Evolutionary conservation across 2,113 vertebrate genomes (phyloP), one percentile per base, ranked within the genome.

Genomic region (Elaphurus davidianus): DNA sequence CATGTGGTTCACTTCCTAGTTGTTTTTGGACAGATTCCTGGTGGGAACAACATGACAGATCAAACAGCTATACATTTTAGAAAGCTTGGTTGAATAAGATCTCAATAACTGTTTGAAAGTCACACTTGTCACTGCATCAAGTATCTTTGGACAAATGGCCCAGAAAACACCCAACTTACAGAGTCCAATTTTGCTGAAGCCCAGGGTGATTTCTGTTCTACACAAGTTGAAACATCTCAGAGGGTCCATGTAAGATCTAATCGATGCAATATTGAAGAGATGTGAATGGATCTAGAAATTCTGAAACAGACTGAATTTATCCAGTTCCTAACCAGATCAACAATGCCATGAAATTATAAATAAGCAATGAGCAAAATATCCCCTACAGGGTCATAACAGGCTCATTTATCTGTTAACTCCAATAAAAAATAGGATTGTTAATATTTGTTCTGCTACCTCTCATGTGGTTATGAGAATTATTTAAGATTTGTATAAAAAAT

Each of bases 21-120:
- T 40, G 9, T 79, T 94, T 33, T 93, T 90, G 14, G 17, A 92
- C 45, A 87, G 78, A 98, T 87, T 95, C 52, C 60, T 94, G 81
- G 82, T 78, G 43, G 57, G 43, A 94, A 47, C 16, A 94, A 47
- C 16, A 27, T 71, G 59, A 84, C 6, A 74, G 19, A 87, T 19
- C 33, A 78, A 54, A 92, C 4, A 96, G 2, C 6, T 52, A 43
- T 36, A 47, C 78, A 84, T 88, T 89, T 84, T 33, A 14, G n/a
- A 21, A 7, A 81, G 4, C 11, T 40, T 57, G 9, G 3, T 25
- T 60, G 19, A 94, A 13, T 85, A 88, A 86, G n/a, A 45, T 54
- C 25, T 87, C 36, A 50, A 2, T 11, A 36, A 67, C 28, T 79
- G n/a, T 78, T 95, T 88, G 52, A 9, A 90, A 97, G 87, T 33